A percentile compares a stretch with the other conserved stretches of the same genome.
These are phyloP conservation scores for Andrena camellia DNA, from an alignment of 2,888 invertebrate genomes.

Conservation along the genomic window DNA sequence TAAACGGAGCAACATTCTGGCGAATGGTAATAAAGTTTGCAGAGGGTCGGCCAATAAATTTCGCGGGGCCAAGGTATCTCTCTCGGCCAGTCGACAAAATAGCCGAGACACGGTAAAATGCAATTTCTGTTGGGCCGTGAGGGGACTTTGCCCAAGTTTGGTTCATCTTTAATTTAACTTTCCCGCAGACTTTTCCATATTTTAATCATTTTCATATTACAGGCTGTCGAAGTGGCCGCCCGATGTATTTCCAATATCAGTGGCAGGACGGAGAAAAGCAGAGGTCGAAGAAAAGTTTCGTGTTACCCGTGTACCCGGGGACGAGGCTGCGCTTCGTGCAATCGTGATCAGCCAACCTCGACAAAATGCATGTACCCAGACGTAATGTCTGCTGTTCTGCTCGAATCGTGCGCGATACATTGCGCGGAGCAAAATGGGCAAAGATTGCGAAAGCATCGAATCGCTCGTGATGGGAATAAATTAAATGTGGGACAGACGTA, in stretches of 20 bases:
- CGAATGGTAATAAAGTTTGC: slow-evolving; percentile 37
- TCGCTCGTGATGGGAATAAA: background rate
- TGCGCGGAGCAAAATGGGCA: background rate
- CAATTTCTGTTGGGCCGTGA: slow-evolving; percentile 35
- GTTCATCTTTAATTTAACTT: slow-evolving; percentile 78
- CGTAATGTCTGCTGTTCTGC: slow-evolving; percentile 4
- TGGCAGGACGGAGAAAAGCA: slow-evolving; percentile 13
- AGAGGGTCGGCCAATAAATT: slow-evolving; percentile 42
- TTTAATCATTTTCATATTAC: slow-evolving; percentile 78
- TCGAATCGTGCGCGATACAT: background rate
- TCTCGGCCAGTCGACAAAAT: slow-evolving; percentile 45
- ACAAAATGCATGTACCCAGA: slow-evolving; percentile 27
- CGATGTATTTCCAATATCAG: slow-evolving; percentile 71
- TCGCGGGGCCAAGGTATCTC: slow-evolving; percentile 35
- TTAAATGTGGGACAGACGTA: too few relatives aligned
- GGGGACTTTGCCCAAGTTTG: slow-evolving; percentile 61
- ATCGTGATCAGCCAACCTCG: slow-evolving; percentile 56
- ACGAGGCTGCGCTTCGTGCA: slow-evolving; percentile 32
- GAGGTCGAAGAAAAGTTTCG: slow-evolving; percentile 56
- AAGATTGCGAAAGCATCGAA: slow-evolving; percentile 1
- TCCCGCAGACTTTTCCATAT: slow-evolving; percentile 73
- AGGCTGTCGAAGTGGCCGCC: slow-evolving; percentile 67
- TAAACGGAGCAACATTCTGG: slow-evolving; percentile 18
- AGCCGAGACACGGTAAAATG: slow-evolving; percentile 36
- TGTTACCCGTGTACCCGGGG: slow-evolving; percentile 28